These are phyloP conservation scores for Labia minor DNA, from an alignment of 2,888 invertebrate species.

Conservation along the genomic window DNA sequence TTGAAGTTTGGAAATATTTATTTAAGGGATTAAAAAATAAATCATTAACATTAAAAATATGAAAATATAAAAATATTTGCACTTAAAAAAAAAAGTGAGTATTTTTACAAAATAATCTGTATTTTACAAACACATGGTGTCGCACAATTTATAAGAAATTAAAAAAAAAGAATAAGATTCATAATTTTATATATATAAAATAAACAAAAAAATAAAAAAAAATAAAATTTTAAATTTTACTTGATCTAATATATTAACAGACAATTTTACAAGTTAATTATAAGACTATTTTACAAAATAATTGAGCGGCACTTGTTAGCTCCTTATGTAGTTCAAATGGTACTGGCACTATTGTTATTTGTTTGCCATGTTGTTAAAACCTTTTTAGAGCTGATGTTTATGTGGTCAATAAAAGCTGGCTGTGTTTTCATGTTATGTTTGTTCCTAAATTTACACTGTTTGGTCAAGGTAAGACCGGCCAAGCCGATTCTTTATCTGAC, in stretches of 20 bases:
- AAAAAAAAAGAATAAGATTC: background rate
- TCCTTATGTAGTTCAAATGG: background rate
- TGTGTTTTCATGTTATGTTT: constrained; percentile 7
- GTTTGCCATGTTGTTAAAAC: background rate
- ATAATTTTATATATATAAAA: constrained; percentile 8
- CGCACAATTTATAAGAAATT: background rate
- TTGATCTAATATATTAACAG: background rate
- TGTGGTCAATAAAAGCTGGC: constrained; percentile 5
- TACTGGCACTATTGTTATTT: background rate
- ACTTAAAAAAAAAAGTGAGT: background rate
- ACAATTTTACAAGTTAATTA: background rate
- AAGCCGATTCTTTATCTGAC: constrained; percentile 1
- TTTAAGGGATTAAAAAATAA: background rate
- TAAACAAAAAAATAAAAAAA: no score
- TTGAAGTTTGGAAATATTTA: background rate
- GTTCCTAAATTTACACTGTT: constrained; percentile 1
- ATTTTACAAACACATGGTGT: background rate
- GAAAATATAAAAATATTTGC: background rate
- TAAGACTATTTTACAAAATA: background rate
- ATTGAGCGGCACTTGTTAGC: constrained; percentile 4
- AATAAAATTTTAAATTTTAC: no score
- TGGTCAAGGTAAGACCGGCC: background rate
- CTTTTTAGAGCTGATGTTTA: background rate
- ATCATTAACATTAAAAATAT: no score
- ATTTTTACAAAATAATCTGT: constrained; percentile 1